Conservation (phyloP, 1,140 invertebrate species). For the Drosophila yakuba region DNA sequence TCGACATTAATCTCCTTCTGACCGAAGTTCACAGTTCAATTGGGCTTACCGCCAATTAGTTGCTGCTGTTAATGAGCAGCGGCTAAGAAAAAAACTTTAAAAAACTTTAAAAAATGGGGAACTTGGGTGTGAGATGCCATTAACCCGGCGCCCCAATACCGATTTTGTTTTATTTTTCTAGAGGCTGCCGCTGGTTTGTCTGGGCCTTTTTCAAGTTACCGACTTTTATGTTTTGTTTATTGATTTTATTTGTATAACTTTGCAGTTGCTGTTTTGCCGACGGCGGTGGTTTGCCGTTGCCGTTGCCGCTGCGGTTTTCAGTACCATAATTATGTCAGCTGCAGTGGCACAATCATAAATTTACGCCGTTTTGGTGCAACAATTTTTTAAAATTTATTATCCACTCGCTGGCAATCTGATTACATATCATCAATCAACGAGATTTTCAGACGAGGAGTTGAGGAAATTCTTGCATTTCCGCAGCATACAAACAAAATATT, state of each 20-base stretch:
- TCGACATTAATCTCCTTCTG: conserved; percentile 1
- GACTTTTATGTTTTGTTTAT: conserved; percentile 80
- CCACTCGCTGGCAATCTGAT: conserved; percentile 23
- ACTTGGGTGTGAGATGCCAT: conserved; percentile 13
- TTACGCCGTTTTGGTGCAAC: conserved; percentile 52
- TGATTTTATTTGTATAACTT: conserved; percentile 71
- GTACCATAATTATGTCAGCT: conserved; percentile 79
- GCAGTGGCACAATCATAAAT: conserved; percentile 78
- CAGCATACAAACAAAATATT: neutral
- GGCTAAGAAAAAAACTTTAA: neutral
- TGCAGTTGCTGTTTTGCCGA: conserved; percentile 21
- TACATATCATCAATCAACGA: conserved; percentile 19
- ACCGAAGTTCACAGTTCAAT: conserved; percentile 74
- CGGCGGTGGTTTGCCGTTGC: conserved; percentile 21
- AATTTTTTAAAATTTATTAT: conserved; percentile 41
- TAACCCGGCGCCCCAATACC: conserved; percentile 49
- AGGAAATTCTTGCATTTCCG: neutral
- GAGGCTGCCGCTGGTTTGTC: conserved; percentile 25
- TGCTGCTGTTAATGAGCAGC: conserved; percentile 5
- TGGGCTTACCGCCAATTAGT: conserved; percentile 72
- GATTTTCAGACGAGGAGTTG: neutral
- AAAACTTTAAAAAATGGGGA: neutral
- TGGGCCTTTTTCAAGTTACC: conserved; percentile 62
- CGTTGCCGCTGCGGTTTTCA: conserved; percentile 56
- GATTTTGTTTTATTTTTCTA: conserved; percentile 12